Evolutionary conservation across 2,113 vertebrate genomes (phyloP).

Genomic region (Hyperopisus bebe): DNA sequence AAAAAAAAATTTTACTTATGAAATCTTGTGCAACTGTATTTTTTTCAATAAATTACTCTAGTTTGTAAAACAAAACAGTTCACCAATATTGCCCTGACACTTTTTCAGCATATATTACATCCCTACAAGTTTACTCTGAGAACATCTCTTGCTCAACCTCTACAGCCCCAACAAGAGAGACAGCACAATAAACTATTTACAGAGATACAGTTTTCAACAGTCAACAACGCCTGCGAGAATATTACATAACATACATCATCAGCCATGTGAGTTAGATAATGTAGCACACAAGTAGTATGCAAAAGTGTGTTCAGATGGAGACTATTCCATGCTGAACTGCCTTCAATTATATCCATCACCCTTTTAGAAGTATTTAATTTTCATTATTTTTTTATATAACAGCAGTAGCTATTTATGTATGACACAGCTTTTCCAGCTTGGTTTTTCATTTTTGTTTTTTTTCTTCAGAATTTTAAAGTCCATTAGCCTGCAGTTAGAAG

Average conservation of each 20-base stretch:
- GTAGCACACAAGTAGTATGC: neutral
- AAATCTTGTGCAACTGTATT: neutral
- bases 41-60: neutral
- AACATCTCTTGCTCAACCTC: neutral
- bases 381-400: neutral
- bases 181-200: neutral
- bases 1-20: neutral
- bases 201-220: neutral
- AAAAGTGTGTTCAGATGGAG: neutral
- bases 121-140: neutral
- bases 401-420: neutral
- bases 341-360: neutral
- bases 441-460: neutral
- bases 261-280: neutral
- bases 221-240: neutral
- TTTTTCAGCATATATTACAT: neutral
- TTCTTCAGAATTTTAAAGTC: neutral
- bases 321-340: neutral
- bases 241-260: neutral
- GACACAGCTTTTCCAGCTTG: neutral
- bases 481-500: neutral
- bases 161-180: neutral
- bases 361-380: neutral
- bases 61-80: neutral
- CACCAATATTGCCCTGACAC: neutral